phyloP scores from a whole-genome alignment of 1,140 invertebrate genomes.

The Pseudomyrmex gracilis region DNA sequence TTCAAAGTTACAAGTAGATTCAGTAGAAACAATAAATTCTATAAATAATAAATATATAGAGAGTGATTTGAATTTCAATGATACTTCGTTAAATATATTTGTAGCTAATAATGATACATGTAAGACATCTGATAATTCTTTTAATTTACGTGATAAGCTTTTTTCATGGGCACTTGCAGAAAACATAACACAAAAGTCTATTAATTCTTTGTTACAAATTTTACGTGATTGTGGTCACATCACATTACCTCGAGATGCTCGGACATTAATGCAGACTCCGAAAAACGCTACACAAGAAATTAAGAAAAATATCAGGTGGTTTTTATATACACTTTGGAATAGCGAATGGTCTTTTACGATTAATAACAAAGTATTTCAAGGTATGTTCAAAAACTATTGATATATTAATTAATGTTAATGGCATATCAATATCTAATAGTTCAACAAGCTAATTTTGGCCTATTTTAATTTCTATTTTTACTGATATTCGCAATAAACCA shows the following conservation, averaged over 20 bases:
- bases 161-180: too few relatives aligned
- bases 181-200: too few relatives aligned
- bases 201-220: not conserved
- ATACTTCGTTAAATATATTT: too few relatives aligned
- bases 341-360: not conserved
- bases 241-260: not conserved
- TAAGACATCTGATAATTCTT: too few relatives aligned
- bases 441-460: slow-evolving; percentile 4
- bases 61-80: too few relatives aligned
- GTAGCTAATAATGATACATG: too few relatives aligned
- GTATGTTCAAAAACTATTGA: not conserved
- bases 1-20: too few relatives aligned
- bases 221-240: not conserved
- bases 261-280: not conserved
- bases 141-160: too few relatives aligned
- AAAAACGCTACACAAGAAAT: not conserved
- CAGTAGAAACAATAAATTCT: too few relatives aligned
- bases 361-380: not conserved
- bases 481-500: not conserved
- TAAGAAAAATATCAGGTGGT: not conserved
- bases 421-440: not conserved
- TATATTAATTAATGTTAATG: slow-evolving; percentile 6
- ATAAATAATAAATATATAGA: too few relatives aligned
- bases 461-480: not conserved
- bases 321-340: not conserved